Evolutionary conservation across 2,113 vertebrate genomes (phyloP).

Genomic region (Corythaixoides concolor): DNA sequence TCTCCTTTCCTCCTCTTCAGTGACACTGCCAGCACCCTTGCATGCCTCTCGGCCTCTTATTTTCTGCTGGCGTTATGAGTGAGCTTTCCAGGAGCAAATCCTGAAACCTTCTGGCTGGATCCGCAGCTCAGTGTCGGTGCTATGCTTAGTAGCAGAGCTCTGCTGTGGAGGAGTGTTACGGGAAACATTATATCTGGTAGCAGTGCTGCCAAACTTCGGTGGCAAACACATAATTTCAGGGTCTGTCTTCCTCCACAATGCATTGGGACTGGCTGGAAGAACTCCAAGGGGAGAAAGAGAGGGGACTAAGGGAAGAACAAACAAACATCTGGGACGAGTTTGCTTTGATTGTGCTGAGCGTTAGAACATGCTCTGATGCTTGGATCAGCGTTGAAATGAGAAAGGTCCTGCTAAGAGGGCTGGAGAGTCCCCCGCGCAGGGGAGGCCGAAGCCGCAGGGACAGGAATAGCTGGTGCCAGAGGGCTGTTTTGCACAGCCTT

Average conservation of each 20-base stretch:
- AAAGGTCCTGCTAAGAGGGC: neutral
- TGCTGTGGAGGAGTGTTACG: constrained; percentile 24
- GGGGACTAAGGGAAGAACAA: neutral
- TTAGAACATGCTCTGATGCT: neutral
- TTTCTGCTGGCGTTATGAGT: neutral
- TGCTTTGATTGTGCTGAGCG: neutral
- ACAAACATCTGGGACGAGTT: neutral
- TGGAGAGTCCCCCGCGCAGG: neutral
- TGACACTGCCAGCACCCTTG: neutral
- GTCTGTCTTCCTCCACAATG: neutral
- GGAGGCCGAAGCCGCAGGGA: neutral
- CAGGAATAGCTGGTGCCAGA: neutral
- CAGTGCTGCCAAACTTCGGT: neutral
- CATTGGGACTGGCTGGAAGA: neutral
- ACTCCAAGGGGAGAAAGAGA: neutral
- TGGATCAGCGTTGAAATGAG: neutral
- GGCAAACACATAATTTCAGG: neutral
- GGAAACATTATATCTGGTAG: neutral
- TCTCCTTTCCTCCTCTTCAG: neutral
- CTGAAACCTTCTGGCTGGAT: neutral
- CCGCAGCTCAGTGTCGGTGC: neutral
- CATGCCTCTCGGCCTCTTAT: neutral
- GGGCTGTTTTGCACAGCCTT: fast-evolving
- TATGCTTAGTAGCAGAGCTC: neutral
- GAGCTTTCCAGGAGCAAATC: constrained; percentile 7